Base-by-base conservation (phyloP, 2,797 vertebrate genomes). In the Coregonus ussuriensis region DNA sequence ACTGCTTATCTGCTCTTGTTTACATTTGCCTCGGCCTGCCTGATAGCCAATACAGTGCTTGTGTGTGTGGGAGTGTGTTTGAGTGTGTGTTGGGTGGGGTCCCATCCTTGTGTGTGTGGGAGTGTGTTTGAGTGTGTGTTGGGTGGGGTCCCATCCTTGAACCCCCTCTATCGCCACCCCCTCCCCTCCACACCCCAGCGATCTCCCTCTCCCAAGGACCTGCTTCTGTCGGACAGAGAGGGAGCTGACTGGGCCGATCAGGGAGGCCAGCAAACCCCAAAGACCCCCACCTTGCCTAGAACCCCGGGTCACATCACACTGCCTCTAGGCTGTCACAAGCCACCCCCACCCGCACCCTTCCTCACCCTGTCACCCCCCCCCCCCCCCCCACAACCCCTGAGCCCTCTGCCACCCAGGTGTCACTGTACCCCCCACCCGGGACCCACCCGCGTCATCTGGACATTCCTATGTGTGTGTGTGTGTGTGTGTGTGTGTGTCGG, bases 1-100 rank as follows among this genome's bases (percentile, higher is more conserved):
- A 81, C 88, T 85, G 35, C 93, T 95, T 95, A 95, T 94, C 94
- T 93, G 83, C 85, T 88, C 91, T 91, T 94, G 93, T 95, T 95
- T 94, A 93, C 92, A 93, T 93, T 93, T 84, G 89, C 87, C 88
- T 88, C 81, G 86, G 13, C 89, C 87, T 87, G 86, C 89, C 83
- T 90, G 91, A 92, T 91, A 94, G 92, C 92, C 91, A 93, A 93
- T 93, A 93, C 91, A 90, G 89, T 81, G 86, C 31, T 72, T 86
- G 81, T 87, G 88, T 78, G 82, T 81, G 75, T 85, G 82, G 82
- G 81, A 80, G 84, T 80, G 89, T 79, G 41, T 66, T 35, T 52
- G 53, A 31, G 72, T 62, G 72, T 66, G 68, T 21, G 15, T 89
- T 86, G 85, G 82, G 79, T 1, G 85, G 84, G 83, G 89, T 31